These are phyloP conservation scores for Haliclystus octoradiatus DNA, from an alignment of 30 jellyfish, hydroid and myxozoan species.

Conservation along the genomic window DNA sequence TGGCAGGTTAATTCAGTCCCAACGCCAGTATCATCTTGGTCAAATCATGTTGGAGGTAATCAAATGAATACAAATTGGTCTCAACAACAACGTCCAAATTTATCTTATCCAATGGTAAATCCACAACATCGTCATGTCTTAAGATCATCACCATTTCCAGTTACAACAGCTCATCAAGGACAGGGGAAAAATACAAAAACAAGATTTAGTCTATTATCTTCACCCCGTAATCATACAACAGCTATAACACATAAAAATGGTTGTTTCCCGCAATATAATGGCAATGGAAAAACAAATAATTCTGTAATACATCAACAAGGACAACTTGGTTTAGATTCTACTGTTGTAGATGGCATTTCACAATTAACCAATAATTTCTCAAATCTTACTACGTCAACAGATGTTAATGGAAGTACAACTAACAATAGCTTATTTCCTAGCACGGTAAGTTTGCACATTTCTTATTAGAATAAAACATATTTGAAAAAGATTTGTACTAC, in stretches of 20 bases:
- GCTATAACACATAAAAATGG: conserved; percentile 17
- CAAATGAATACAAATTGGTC: conserved; percentile 78
- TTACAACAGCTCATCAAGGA: conserved; percentile 39
- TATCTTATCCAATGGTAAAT: conserved; percentile 51
- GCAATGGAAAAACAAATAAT: conserved; percentile 13
- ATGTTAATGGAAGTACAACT: conserved; percentile 22
- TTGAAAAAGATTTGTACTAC: too few relatives aligned
- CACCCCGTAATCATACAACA: conserved; percentile 14
- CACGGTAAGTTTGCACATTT: conserved; percentile 43
- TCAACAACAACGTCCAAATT: conserved; percentile 45
- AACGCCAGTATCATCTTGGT: conserved; percentile 79
- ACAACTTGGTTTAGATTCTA: conserved; percentile 72
- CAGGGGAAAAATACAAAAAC: conserved; percentile 21
- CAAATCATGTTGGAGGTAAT: conserved; percentile 55
- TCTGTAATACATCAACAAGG: conserved; percentile 23
- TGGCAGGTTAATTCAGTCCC: conserved; percentile 63
- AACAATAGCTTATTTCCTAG: conserved; percentile 63
- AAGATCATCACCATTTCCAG: conserved; percentile 47
- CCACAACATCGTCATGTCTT: conserved; percentile 38
- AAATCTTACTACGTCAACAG: conserved; percentile 74
- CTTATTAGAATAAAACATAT: too few relatives aligned
- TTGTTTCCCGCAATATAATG: conserved; percentile 39
- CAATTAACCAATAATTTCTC: conserved; percentile 89
- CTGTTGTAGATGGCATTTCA: conserved; percentile 84
- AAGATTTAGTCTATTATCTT: conserved; percentile 34